Evolutionary conservation across 2,797 vertebrate species (phyloP), one percentile per base, ranked within the genome.

Genomic region (Sphenodon punctatus): DNA sequence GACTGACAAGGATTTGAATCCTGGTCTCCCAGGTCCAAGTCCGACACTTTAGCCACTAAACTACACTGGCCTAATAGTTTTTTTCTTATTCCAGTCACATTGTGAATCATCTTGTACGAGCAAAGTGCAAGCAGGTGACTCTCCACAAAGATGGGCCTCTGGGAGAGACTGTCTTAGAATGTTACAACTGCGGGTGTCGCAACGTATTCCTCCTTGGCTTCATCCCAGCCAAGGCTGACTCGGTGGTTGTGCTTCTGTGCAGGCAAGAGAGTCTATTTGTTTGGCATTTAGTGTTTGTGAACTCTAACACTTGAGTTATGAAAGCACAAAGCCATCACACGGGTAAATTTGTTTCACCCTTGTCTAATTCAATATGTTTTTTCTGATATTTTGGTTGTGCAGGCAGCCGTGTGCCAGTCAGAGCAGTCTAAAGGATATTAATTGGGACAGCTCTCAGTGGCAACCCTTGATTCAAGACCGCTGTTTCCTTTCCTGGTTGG

Each of bases 361-460:
- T 58, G 30, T 65, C 53, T 56, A 38, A 77, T 20, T 13, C 19
- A 30, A 5, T 39, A 17, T 25, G 15, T 15, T 23, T 25, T 80
- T 45, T 56, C 7, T 19, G 1, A 34, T 51, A 1, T 80, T 17
- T 80, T 71, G 78, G 76, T 76, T 60, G 67, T 85, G 75, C 89
- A 99, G 98, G 93, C 98, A 99, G 94, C 98, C 99, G 0, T 99
- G 99, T 93, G 99, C 99, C 79, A 99, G 99, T 90, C 99, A 99
- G 94, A 99, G 99, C 96, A 99, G 98, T 93, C 87, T 99, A 81
- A 99, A 99, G 96, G 99, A 99, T 91, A 99, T 99, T 95, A 99
- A 99, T 91, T 99, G 99, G 99, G 99, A 99, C 95, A 99, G 98
- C 71, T 99, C 99, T 0, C 99, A 99, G 94, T 99, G 99, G 99